Evolutionary conservation across 2,888 invertebrate genomes (phyloP), one percentile per base, ranked within the genome.

Genomic region (Branchipolynoe longqiensis): DNA sequence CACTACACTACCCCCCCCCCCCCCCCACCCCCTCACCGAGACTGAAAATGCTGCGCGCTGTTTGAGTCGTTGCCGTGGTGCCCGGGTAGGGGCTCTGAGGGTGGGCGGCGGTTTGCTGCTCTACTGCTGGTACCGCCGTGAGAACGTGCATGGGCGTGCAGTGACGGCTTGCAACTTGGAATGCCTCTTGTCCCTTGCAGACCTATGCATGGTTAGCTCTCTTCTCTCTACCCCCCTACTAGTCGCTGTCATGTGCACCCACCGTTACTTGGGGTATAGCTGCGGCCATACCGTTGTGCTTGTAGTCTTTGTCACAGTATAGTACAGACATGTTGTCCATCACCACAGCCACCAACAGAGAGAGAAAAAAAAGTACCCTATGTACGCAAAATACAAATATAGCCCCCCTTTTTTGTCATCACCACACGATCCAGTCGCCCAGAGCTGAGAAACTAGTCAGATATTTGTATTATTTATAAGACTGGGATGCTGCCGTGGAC

Each of bases 221-320:
- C 69, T 69, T 69, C 62, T 62, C 62, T 62, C 40, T 40, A 6
- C 78, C 48, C 78, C 48, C 54, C 78, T 48, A 28, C 54, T 78
- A 78, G 78, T 78, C 78, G 78, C 78, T 78, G 78, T 78, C 78
- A 78, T 78, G 78, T 78, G 78, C 78, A 78, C 78, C 78, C 78
- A 78, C 78, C 78, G 78, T 78, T 78, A 78, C 78, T 78, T 48
- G 54, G 54, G 48, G 48, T 54, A 78, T 41, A 33, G 78, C 48
- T 48, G 78, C 41, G 31, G 41, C 54, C 78, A 28, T 48, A 78
- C 48, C 78, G 31, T 78, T 78, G 78, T 78, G 78, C 78, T 78
- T 78, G 78, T 78, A 78, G 78, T 78, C 48, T 78, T 69, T 78
- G 78, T 78, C 78, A 69, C 69, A 78, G 78, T 78, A 78, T 78